Conservation (phyloP, 2,113 vertebrate species). For the Poicephalus gulielmi region DNA sequence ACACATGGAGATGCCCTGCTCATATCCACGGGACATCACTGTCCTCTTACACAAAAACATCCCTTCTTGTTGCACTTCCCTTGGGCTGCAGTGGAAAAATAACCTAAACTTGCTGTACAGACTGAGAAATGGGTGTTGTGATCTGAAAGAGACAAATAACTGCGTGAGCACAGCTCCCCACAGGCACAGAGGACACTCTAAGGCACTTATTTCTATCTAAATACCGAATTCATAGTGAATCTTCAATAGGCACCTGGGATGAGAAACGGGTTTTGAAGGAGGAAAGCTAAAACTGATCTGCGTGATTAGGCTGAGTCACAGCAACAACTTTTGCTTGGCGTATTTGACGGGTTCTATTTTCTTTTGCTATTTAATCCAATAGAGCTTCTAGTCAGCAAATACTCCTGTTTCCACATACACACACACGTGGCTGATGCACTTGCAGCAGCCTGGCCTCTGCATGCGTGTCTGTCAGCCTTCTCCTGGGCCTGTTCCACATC, state of each 20-base stretch:
- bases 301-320: neutral
- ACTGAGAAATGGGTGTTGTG: neutral
- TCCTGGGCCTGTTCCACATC: neutral
- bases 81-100: neutral
- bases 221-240: neutral
- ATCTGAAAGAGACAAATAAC: slow-evolving; percentile 31
- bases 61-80: neutral
- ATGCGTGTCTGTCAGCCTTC: neutral
- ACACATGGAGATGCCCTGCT: fast-evolving
- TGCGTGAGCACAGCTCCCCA: neutral
- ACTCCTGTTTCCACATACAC: neutral
- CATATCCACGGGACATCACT: neutral
- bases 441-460: neutral
- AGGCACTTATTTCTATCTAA: neutral
- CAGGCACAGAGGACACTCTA: neutral
- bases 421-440: neutral
- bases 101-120: neutral
- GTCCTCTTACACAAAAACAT: neutral
- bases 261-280: neutral
- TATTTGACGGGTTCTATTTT: neutral
- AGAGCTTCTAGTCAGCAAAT: neutral
- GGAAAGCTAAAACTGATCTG: neutral
- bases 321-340: neutral
- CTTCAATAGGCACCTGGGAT: neutral
- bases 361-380: neutral